Base-by-base conservation (phyloP, 2,888 invertebrate genomes). In the Pammene fasciana region DNA sequence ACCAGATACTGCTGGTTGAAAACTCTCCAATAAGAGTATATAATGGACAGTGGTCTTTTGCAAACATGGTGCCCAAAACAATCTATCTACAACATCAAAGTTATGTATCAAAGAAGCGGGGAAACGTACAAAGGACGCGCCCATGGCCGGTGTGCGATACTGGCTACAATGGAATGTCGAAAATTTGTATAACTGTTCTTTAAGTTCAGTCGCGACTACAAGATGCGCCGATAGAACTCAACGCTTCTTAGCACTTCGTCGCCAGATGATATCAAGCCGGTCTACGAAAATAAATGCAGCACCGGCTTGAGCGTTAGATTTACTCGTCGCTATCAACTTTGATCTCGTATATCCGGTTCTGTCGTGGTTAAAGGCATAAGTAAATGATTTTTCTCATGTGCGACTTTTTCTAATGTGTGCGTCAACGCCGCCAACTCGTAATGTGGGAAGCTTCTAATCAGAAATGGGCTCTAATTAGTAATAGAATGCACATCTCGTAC, bases 161-260 rank as follows among this genome's bases (percentile, higher is more conserved):
- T 75, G 79, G 81, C 83, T 81, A 78, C 76, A 75, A 76, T 73
- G 86, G 87, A 88, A 90, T 89, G 84, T 81, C 68, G 83, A 86
- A 87, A 85, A 88, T 87, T 81, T 75, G 77, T 79, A 73, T 90
- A 89, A 89, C 90, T 88, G 90, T 89, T 82, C 75, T 75, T 67
- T 50, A 67, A 67, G 70, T 52, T 70, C 71, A 73, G 73, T 73
- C 74, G 77, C 76, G 71, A 73, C 70, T 75, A 76, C 78, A 74
- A 81, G 82, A 83, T 84, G 80, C 79, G 76, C 75, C 76, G 82
- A 80, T 81, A 79, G 76, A 76, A 68, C 60, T 72, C 72, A 74
- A 65, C 75, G 72, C 75, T 67, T 79, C 77, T 78, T 75, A 75
- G 71, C 72, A 72, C 75, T 75, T 48, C 43, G 41, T 38, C 74